Conservation (phyloP, 2,113 vertebrate genomes). For the Tragelaphus imberbis region DNA sequence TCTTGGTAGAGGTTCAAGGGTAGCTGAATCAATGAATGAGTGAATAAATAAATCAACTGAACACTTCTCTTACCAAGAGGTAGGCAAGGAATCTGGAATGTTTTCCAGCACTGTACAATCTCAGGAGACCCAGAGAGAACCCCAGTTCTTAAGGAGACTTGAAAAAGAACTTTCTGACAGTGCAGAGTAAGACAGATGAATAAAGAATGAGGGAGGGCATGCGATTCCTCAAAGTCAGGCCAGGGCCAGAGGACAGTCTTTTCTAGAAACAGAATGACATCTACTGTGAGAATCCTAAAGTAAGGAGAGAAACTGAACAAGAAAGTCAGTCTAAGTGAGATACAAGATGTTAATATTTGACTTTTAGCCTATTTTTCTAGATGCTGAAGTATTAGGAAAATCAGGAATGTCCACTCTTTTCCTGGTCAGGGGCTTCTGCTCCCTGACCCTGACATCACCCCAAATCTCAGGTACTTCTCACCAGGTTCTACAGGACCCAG, state of each 20-base stretch:
- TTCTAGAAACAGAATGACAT: background rate
- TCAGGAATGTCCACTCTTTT: background rate
- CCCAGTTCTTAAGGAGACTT: background rate
- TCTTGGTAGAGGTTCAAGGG: background rate
- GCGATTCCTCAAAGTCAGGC: background rate
- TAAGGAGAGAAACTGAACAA: background rate
- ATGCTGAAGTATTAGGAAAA: background rate
- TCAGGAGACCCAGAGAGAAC: background rate
- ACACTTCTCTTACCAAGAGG: background rate
- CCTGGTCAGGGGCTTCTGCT: background rate
- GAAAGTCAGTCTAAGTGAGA: background rate
- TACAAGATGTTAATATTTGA: background rate
- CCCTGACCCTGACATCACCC: too few relatives aligned
- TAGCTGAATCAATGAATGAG: background rate
- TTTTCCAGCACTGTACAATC: background rate
- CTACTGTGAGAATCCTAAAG: background rate
- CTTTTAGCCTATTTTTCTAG: background rate
- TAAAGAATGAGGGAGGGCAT: background rate
- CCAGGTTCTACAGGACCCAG: background rate
- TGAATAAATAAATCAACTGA: background rate
- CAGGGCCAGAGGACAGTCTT: background rate
- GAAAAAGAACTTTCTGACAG: background rate
- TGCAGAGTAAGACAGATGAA: background rate
- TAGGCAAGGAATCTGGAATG: background rate
- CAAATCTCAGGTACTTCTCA: background rate